A percentile compares a stretch with the other conserved stretches of the same genome.
Evolutionary conservation across 2,888 invertebrate species (phyloP).

Genomic region (Phengaris alcon): DNA sequence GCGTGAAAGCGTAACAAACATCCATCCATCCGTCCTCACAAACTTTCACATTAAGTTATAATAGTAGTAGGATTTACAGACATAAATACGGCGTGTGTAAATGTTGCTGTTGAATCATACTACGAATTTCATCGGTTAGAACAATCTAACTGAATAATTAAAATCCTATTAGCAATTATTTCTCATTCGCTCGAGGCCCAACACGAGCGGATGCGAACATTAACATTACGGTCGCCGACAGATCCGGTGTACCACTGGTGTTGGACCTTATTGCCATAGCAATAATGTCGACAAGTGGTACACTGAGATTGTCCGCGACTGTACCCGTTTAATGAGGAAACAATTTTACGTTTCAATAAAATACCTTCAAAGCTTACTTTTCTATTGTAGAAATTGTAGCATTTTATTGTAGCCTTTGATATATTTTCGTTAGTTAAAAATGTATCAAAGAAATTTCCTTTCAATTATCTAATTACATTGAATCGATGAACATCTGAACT

Average conservation of each 20-base stretch:
- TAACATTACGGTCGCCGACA: background rate
- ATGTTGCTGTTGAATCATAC: background rate
- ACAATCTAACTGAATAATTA: slow-evolving; percentile 11
- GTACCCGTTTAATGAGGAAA: slow-evolving; percentile 2
- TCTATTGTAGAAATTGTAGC: background rate
- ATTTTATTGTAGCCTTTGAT: background rate
- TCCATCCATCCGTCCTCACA: too few relatives aligned
- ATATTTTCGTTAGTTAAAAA: background rate
- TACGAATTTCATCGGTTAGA: background rate
- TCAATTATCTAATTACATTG: background rate
- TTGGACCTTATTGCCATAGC: background rate
- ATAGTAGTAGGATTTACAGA: too few relatives aligned
- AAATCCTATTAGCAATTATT: slow-evolving; percentile 13
- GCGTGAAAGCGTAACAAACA: too few relatives aligned
- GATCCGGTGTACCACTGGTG: background rate
- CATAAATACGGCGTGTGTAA: too few relatives aligned
- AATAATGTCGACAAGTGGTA: background rate
- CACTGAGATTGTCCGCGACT: background rate
- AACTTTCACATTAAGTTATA: too few relatives aligned
- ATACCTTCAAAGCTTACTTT: background rate
- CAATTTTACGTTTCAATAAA: slow-evolving; percentile 5
- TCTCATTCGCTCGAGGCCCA: background rate
- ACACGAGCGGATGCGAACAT: slow-evolving; percentile 1
- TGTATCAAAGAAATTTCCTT: background rate
- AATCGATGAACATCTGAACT: slow-evolving; percentile 3